phyloP scores from a whole-genome alignment of 2,797 vertebrate species.

The Eupleurogrammus muticus region DNA sequence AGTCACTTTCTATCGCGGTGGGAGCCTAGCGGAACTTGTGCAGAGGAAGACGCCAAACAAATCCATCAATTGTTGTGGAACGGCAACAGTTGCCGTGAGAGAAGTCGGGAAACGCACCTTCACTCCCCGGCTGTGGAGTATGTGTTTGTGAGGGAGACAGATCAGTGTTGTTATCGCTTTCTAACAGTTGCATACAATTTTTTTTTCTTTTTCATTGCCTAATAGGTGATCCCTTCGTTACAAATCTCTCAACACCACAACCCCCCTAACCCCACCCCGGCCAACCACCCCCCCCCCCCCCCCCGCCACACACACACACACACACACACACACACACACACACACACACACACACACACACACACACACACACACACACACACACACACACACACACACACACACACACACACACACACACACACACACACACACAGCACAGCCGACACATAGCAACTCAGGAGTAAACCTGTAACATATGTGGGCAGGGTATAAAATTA shows the following conservation, averaged over 20 bases:
- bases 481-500: no score
- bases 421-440: constrained; percentile 26
- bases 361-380: no score
- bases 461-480: constrained; percentile 68
- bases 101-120: constrained; percentile 21
- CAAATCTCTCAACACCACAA: constrained; percentile 47
- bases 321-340: no score
- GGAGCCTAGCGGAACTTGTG: constrained; percentile 45
- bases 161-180: constrained; percentile 12
- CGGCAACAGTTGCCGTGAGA: constrained; percentile 23
- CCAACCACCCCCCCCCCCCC: no score
- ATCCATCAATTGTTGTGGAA: constrained; percentile 49
- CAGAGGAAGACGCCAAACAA: constrained; percentile 48
- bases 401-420: not conserved
- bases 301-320: no score
- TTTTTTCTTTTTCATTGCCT: constrained; percentile 1
- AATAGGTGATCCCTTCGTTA: constrained; percentile 48
- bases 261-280: no score
- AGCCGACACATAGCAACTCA: constrained; percentile 36
- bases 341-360: no score
- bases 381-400: no score
- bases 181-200: not conserved
- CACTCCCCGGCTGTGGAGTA: not conserved
- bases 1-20: constrained; percentile 49
- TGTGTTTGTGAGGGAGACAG: not conserved